These are phyloP conservation scores for Ctenicera cuprea DNA, from an alignment of 2,888 invertebrate genomes.

Conservation along the genomic window DNA sequence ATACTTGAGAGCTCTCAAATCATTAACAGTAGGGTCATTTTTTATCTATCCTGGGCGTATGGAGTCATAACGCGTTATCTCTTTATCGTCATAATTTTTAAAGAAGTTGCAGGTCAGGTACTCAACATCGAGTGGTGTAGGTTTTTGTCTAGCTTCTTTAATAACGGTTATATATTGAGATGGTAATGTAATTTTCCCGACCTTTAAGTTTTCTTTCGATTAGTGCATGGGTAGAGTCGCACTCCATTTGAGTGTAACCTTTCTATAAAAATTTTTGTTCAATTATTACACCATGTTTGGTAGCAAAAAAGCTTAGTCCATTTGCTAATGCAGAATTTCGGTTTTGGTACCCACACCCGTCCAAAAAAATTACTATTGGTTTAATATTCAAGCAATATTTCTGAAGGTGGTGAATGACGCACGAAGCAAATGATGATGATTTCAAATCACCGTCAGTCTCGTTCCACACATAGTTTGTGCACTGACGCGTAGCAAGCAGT, in stretches of 20 bases:
- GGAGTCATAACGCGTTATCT: background rate
- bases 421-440: conserved; percentile 29
- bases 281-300: conserved; percentile 25
- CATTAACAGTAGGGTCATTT: conserved; percentile 11
- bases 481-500: conserved; percentile 35
- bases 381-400: conserved; percentile 19
- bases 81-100: background rate
- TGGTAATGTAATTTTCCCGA: conserved; percentile 50
- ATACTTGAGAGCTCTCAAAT: conserved; percentile 17
- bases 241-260: conserved; percentile 58
- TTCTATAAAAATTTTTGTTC: conserved; percentile 52
- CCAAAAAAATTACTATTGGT: conserved; percentile 54
- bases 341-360: conserved; percentile 58
- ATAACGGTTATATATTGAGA: conserved; percentile 2
- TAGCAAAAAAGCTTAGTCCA: conserved; percentile 48
- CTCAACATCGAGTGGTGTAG: background rate
- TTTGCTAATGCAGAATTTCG: conserved; percentile 53
- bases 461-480: conserved; percentile 41
- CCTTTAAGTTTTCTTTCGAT: conserved; percentile 56
- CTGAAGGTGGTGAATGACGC: conserved; percentile 33
- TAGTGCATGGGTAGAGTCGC: conserved; percentile 53
- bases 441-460: conserved; percentile 36
- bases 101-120: background rate
- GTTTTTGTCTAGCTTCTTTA: conserved; percentile 4
- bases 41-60: conserved; percentile 10